Evolutionary conservation across 2,797 vertebrate species (phyloP), one percentile per base, ranked within the genome.

Genomic region (Trichosurus vulpecula): DNA sequence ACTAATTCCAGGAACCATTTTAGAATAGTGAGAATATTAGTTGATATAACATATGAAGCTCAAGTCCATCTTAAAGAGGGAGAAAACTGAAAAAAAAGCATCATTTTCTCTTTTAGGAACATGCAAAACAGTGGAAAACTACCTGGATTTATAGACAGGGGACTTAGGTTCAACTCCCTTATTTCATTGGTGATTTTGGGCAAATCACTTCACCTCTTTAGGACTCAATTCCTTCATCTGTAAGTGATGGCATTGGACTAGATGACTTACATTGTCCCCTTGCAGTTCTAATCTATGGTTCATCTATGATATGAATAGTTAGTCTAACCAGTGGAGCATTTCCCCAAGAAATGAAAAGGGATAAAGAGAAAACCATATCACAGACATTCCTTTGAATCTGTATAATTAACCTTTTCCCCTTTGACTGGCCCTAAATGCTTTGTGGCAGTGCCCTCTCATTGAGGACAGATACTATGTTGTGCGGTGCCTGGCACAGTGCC

Each of bases 361-460:
- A 6, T 6, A 57, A 22, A 54, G 25, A 81, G 54, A 27, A 92
- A 54, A 56, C 41, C 47, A 51, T 27, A 31, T 92, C 90, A 93
- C 95, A 96, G 95, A 93, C 95, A 96, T 97, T 74, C 58, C 94
- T 96, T 96, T 97, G 90, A 95, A 96, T 95, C 94, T 94, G 93
- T 55, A 29, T 93, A 14, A n/a, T 96, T 95, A 58, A 52, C 89
- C 90, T 61, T 93, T 91, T 95, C 41, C 2, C 41, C 41, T 81
- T 81, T 47, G n/a, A 74, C 14, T 74, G 95, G 94, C 87, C 95
- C 87, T 96, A 97, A 96, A 35, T 93, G 94, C 96, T 95, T 93
- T 94, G 90, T 93, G 91, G 74, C 90, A 97, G 94, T 94, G 94
- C 54, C 95, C 91, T 91, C 92, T 94, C 41, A 94, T 6, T 96